Evolutionary conservation across 2,888 invertebrate species (phyloP), one percentile per base, ranked within the genome.

Genomic region (Drosophila demipolita): DNA sequence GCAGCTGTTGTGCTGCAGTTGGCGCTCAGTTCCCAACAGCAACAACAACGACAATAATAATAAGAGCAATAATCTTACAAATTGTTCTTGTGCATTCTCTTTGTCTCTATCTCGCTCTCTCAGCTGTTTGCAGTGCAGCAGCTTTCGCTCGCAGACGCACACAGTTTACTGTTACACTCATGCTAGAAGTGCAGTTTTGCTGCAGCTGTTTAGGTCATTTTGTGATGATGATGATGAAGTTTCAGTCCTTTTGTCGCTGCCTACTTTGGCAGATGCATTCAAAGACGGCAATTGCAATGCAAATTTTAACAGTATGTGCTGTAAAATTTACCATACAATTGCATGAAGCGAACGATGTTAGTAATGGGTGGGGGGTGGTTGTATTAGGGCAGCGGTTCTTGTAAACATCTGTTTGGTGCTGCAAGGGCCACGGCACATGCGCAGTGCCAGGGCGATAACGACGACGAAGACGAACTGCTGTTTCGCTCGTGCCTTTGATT

Each of bases 351-450:
- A 38, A 48, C 9, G 17, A 36, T 8, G n/a, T 5, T 40, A 45
- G 20, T 45, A 1, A 0, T 11, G 33, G 20, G n/a, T 11, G 11
- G 1, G 11, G 5, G 26, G n/a, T 26, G 38, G 36, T 5, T 17
- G n/a, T 5, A 32, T 4, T 29, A 3, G 38, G n/a, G 33, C 23
- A 29, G 49, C 29, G 42, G 20, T 36, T 9, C 20, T 48, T 11
- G 12, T 20, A 58, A 79, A 80, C 79, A 79, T 80, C 62, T 79
- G 79, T 62, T 80, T 73, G 77, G 80, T 79, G 73, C 76, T 79
- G 76, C 60, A 69, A 59, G 58, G 66, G 66, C 69, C 66, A 76
- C 15, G 52, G 64, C 62, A 68, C 80, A 76, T 79, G 80, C 78
- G 79, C 81, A 67, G 17, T 70, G 20, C 12, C 33, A 38, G 26